Evolutionary conservation across 2,797 vertebrate genomes (phyloP).

Genomic region (Fundulus diaphanus): DNA sequence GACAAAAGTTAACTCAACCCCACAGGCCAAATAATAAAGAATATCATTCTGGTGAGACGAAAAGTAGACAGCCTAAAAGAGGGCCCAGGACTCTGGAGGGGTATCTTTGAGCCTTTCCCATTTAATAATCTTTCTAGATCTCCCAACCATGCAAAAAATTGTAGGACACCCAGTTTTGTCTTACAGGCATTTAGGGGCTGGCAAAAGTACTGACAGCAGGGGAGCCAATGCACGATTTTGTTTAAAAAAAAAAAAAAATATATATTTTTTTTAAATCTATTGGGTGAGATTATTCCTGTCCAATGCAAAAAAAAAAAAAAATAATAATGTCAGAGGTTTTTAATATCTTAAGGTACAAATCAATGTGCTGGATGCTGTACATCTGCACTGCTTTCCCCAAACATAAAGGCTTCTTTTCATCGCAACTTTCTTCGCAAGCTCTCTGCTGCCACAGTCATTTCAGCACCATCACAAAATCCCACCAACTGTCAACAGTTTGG

Average conservation of each 20-base stretch:
- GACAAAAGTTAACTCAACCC: no score
- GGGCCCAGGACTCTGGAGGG: no score
- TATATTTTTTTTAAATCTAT: background rate
- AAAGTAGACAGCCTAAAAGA: no score
- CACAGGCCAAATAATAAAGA: no score
- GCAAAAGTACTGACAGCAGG: background rate
- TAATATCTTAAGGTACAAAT: background rate
- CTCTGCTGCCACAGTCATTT: background rate
- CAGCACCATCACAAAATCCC: background rate
- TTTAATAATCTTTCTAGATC: background rate
- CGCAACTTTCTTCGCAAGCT: background rate
- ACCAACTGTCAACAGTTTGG: constrained; percentile 2
- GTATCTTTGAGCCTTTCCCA: background rate
- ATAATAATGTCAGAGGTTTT: background rate
- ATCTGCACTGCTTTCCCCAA: background rate
- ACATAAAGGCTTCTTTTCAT: background rate
- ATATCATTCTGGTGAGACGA: no score
- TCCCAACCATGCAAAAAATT: background rate
- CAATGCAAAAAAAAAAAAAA: no score
- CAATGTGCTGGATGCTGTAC: background rate
- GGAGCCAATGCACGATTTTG: background rate
- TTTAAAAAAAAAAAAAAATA: no score
- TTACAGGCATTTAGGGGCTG: background rate
- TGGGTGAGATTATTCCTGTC: background rate
- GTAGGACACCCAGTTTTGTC: no score